These are phyloP conservation scores for Crotalus helleri DNA, from an alignment of 2,113 vertebrate genomes.

Conservation along the genomic window DNA sequence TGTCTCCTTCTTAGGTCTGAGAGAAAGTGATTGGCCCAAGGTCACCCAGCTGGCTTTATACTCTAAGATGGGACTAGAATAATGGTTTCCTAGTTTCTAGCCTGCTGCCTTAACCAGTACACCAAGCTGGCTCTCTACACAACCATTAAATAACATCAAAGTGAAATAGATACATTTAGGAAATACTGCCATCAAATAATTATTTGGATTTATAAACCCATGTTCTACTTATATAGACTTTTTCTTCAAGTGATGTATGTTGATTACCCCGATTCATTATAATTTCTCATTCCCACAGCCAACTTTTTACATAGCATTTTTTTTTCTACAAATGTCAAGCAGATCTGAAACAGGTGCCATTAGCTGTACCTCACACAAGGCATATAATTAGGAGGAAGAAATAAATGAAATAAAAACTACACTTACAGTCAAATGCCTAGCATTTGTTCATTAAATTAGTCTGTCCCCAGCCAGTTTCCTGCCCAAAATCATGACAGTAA, in stretches of 20 bases:
- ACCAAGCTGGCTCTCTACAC: neutral
- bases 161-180: neutral
- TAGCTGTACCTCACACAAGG: neutral
- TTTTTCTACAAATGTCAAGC: neutral
- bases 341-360: neutral
- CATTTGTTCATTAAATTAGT: fast-evolving
- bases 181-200: neutral
- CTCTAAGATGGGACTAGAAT: neutral
- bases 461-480: neutral
- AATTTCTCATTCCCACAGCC: neutral
- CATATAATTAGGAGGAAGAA: neutral
- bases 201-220: neutral
- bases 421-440: neutral
- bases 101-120: neutral
- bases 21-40: neutral
- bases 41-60: neutral
- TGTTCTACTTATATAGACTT: neutral
- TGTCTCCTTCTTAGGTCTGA: neutral
- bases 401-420: neutral
- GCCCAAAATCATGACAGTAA: neutral
- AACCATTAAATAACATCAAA: neutral
- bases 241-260: neutral
- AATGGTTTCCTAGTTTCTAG: neutral
- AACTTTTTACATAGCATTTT: neutral
- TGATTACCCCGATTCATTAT: neutral